Base-by-base conservation (phyloP, 2,113 vertebrate genomes). In the Taurulus bubalis region DNA sequence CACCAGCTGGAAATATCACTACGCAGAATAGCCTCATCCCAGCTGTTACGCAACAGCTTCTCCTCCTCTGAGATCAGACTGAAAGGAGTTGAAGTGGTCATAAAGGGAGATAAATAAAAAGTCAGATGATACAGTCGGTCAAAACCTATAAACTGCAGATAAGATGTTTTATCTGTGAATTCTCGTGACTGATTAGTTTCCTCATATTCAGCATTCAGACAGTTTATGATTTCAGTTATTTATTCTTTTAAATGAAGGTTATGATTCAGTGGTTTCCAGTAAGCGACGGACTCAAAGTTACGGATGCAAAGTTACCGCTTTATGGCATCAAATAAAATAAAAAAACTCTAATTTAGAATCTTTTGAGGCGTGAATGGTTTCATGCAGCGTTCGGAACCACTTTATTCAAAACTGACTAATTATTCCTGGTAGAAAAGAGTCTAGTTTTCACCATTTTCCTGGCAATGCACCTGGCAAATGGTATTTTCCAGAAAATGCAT, bases 371-470 rank as follows among this genome's bases (percentile, higher is more conserved):
- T 83, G 87, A 89, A 82, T 85, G 73, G 83, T 85, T 86, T 58
- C 75, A 68, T 56, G 75, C 79, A 88, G 78, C 80, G 70, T 88
- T 77, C 78, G 88, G 89, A 90, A 86, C 86, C 87, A 87, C 82
- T 92, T 91, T 85, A 92, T 92, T 91, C 83, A 91, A 91, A 91
- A 80, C 90, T 72, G 85, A 89, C 84, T 87, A 77, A 65, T 87
- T 86, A 82, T 89, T 74, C 82, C 83, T 69, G n/a, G n/a, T n/a
- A n/a, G 45, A 42, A 87, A 86, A 84, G 71, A 79, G 86, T 64
- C 84, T 40, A 67, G 80, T 82, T 79, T n/a, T n/a, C n/a, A n/a
- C n/a, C n/a, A n/a, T n/a, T n/a, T n/a, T n/a, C n/a, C n/a, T n/a
- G n/a, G n/a, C n/a, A n/a, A n/a, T n/a, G n/a, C n/a, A n/a, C n/a